phyloP scores from a whole-genome alignment of 1,140 invertebrate species.

The Grapholita molesta region DNA sequence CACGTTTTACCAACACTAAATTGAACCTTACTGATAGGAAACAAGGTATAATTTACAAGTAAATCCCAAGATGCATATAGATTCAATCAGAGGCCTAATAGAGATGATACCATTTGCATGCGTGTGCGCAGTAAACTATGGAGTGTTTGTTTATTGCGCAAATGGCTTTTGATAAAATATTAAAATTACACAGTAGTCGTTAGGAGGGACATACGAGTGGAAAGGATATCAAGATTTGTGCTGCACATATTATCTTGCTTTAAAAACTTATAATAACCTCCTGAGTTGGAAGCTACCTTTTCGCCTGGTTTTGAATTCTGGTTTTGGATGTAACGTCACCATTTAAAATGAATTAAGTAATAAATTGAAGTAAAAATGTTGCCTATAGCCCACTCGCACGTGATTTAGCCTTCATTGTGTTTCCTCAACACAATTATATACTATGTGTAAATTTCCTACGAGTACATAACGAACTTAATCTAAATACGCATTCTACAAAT shows the following conservation, averaged over 20 bases:
- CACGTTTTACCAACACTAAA: not conserved
- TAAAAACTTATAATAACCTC: no score
- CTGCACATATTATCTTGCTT: not conserved
- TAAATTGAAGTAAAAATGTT: no score
- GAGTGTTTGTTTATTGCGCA: constrained; percentile 12
- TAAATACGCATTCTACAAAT: no score
- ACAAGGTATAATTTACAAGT: not conserved
- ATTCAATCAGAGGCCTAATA: not conserved
- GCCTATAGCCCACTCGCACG: no score
- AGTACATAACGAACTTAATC: no score
- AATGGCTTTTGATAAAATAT: constrained; percentile 19
- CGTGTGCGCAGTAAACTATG: not conserved
- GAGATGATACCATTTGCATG: constrained; percentile 7
- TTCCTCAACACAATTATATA: no score
- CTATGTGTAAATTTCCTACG: no score
- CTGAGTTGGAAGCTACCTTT: no score
- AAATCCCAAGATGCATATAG: not conserved
- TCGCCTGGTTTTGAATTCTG: no score
- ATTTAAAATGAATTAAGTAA: no score
- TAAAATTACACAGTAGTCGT: not conserved
- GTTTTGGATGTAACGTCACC: no score
- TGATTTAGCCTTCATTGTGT: no score
- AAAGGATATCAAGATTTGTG: not conserved
- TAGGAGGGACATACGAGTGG: not conserved
- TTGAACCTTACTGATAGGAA: not conserved